A percentile compares a stretch with the other conserved stretches of the same genome.
These are phyloP conservation scores for Scleropages formosus DNA, from an alignment of 2,797 vertebrate species.

Conservation along the genomic window DNA sequence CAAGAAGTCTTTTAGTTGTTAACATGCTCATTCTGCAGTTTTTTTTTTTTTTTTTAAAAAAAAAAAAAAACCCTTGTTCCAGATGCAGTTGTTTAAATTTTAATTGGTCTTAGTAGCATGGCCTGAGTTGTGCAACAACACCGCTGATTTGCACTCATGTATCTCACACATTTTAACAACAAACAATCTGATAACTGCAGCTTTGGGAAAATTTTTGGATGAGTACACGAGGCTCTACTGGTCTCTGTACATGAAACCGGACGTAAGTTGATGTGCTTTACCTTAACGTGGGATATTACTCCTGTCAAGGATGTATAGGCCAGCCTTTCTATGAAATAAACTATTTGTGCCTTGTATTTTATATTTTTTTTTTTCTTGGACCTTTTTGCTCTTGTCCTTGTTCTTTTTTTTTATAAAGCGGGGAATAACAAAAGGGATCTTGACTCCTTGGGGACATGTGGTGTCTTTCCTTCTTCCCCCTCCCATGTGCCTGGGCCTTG, in stretches of 20 bases:
- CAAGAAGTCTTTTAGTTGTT: too few species aligned
- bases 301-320: constrained; percentile 14
- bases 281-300: constrained; percentile 3
- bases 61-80: too few species aligned
- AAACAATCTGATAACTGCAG: too few species aligned
- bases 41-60: too few species aligned
- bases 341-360: background rate
- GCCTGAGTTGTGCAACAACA: background rate
- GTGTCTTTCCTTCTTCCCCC: background rate
- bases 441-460: constrained; percentile 21
- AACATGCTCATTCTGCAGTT: too few species aligned
- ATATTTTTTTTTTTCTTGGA: background rate
- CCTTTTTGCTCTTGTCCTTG: background rate
- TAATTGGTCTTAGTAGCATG: too few species aligned
- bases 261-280: constrained; percentile 1
- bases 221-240: background rate
- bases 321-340: background rate
- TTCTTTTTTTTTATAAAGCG: constrained; percentile 1
- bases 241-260: constrained; percentile 10
- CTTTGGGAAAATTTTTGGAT: background rate
- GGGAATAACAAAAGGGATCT: constrained; percentile 15
- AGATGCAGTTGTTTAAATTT: too few species aligned
- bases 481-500: constrained; percentile 15
- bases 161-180: too few species aligned
- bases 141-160: background rate